Base-by-base conservation (phyloP, 2,797 vertebrate genomes). In the Mormyrus proboscirostris region DNA sequence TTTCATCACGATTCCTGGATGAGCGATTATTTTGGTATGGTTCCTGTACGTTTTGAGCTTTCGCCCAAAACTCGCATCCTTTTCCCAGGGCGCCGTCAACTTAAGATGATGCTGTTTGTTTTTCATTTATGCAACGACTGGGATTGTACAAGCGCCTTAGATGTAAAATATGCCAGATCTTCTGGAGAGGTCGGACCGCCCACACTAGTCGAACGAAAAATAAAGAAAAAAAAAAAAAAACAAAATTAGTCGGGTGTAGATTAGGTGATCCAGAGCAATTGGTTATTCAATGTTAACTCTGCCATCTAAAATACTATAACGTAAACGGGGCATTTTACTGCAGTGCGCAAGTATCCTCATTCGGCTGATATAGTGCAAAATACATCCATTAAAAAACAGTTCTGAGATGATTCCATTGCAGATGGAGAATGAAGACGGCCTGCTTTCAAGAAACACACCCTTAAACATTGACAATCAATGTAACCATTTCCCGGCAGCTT, bases 1-100 rank as follows among this genome's bases (percentile, higher is more conserved):
- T 96, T 99, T 99, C 98, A 99, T 99, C 93, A 97, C 97, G 95
- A 96, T 95, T 91, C 96, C 94, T 82, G 96, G 94, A 94, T 96
- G 96, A 90, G 95, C 95, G 93, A 95, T 96, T 94, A 96, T 96
- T 95, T 96, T 96, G 62, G 94, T 94, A 90, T 95, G 95, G 92
- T 95, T 96, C 92, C 95, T 94, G 94, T 96, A 96, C 47, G 95
- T 95, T 93, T 95, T 94, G 88, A 96, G 95, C 94, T 95, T 96
- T 92, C 95, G 95, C 85, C 95, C 96, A 91, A 95, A 95, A 89
- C 95, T 94, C 90, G 92, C 95, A 95, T 96, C 95, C 90, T 95
- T 96, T 91, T 96, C 95, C 94, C 95, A 96, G 84, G 95, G 94
- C 86, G 95, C 95, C 92, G 94, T 95, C 93, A 95, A 95, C 93